Percentiles rank a stretch among this genome's conserved stretches.
Conservation (phyloP, 2,113 vertebrate genomes). For the Eclectus roratus region DNA sequence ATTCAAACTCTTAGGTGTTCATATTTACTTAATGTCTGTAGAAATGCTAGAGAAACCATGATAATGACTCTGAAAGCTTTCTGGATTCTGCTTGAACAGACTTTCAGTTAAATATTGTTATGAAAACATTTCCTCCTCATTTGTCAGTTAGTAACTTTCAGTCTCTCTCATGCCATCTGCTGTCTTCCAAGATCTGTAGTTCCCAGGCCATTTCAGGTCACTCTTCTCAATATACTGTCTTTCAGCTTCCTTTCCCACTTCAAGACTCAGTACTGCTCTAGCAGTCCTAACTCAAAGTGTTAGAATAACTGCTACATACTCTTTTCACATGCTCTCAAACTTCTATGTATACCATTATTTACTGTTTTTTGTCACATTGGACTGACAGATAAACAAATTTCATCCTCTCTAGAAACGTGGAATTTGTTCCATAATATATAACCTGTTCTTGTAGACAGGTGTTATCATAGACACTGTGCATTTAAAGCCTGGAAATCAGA, state of each 20-base stretch:
- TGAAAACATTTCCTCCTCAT: neutral
- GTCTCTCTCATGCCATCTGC: neutral
- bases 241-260: neutral
- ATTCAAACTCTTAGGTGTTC: neutral
- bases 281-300: neutral
- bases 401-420: neutral
- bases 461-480: neutral
- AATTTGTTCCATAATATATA: neutral
- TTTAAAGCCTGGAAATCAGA: neutral
- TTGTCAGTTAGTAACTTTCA: neutral
- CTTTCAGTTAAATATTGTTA: neutral
- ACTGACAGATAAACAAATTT: neutral
- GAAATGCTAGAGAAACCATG: neutral
- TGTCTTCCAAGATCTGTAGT: neutral
- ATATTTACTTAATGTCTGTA: neutral
- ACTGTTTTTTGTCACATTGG: neutral
- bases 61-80: neutral
- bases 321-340: neutral
- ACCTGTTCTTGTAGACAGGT: neutral
- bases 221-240: neutral
- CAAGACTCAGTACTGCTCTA: neutral
- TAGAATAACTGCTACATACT: neutral
- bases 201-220: neutral
- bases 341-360: neutral
- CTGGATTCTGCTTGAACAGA: neutral